A percentile compares a stretch with the other conserved stretches of the same genome.
Conservation (phyloP, 2,797 vertebrate species). For the Valencia hispanica region DNA sequence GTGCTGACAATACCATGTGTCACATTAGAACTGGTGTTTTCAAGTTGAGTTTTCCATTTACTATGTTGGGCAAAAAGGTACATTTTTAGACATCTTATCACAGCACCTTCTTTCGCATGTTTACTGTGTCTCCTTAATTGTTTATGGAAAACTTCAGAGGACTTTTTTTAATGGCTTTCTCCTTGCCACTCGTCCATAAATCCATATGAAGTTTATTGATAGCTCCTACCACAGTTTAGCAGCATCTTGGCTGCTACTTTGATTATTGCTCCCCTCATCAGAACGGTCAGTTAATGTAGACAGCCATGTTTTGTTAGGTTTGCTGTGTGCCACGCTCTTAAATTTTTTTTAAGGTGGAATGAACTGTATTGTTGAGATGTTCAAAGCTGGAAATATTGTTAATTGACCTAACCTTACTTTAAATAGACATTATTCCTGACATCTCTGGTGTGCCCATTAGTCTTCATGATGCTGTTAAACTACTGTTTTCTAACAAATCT, state of each 20-base stretch:
- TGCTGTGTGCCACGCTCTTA: neutral
- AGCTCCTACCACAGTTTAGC: no score
- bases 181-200: neutral
- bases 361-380: neutral
- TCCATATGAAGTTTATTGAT: neutral
- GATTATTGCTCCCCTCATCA: neutral
- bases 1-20: neutral
- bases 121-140: no score
- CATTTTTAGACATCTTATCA: no score
- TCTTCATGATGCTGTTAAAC: no score
- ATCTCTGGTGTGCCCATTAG: no score
- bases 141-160: no score
- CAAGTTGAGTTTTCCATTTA: no score
- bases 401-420: neutral
- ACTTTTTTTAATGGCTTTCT: neutral
- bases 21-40: neutral
- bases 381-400: neutral
- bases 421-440: neutral
- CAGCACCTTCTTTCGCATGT: no score
- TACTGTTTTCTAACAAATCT: no score
- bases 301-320: neutral
- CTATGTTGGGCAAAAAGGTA: no score
- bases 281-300: neutral
- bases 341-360: neutral
- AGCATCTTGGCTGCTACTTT: neutral